phyloP scores from a whole-genome alignment of 2,888 invertebrate genomes.

The Pogonocherus hispidulus region DNA sequence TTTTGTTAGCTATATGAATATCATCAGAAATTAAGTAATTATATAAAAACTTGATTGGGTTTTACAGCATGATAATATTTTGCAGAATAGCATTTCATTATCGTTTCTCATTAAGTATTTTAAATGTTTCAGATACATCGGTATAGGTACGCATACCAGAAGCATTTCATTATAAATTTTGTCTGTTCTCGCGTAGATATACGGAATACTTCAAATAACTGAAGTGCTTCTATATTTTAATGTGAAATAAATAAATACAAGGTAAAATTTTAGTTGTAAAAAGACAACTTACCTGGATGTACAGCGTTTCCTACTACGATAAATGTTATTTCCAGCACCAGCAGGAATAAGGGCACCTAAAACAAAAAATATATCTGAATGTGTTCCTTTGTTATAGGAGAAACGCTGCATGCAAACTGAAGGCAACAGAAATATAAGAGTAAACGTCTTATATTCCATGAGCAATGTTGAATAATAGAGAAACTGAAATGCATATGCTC shows the following conservation, averaged over 20 bases:
- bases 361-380: slow-evolving; percentile 48
- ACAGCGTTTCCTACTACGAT: slow-evolving; percentile 65
- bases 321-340: slow-evolving; percentile 66
- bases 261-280: background rate
- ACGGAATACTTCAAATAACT: background rate
- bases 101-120: no score
- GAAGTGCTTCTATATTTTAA: background rate
- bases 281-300: slow-evolving; percentile 64
- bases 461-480: background rate
- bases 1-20: no score
- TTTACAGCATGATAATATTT: no score
- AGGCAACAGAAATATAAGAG: slow-evolving; percentile 15
- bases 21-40: no score
- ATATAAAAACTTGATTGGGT: no score
- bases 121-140: no score
- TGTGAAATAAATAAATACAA: background rate
- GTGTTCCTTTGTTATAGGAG: slow-evolving; percentile 1
- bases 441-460: background rate
- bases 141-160: no score
- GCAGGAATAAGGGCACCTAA: slow-evolving; percentile 66
- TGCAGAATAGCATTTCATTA: no score
- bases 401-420: slow-evolving; percentile 10
- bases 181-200: background rate
- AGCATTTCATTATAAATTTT: background rate
- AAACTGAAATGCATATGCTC: background rate